These are phyloP conservation scores for Dascyllus trimaculatus DNA, from an alignment of 2,113 vertebrate species.

Conservation along the genomic window DNA sequence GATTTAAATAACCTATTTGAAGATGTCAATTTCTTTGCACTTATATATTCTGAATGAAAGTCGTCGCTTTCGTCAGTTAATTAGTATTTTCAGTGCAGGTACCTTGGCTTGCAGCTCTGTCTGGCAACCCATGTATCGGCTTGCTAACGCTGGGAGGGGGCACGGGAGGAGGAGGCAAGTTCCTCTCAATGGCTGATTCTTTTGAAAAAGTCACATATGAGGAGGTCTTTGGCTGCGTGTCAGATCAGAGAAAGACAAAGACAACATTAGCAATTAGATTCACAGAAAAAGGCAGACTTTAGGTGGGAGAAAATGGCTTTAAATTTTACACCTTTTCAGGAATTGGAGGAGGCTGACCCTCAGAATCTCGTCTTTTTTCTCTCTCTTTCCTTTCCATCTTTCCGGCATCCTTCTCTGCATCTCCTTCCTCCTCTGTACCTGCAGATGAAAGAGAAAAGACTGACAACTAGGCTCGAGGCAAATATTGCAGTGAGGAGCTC, in stretches of 20 bases:
- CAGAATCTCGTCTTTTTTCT: slow-evolving; percentile 73
- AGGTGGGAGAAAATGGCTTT: neutral
- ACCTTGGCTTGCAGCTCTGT: slow-evolving; percentile 84
- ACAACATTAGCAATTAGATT: neutral
- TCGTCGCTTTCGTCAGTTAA: neutral
- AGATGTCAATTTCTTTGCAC: too few relatives aligned
- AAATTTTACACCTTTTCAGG: slow-evolving; percentile 75
- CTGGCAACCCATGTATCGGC: slow-evolving; percentile 68
- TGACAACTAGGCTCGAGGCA: neutral
- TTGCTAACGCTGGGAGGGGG: slow-evolving; percentile 72
- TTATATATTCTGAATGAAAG: too few relatives aligned
- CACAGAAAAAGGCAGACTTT: neutral
- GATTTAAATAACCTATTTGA: too few relatives aligned
- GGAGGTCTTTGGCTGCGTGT: slow-evolving; percentile 80
- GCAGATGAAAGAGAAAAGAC: neutral
- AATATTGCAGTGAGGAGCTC: neutral
- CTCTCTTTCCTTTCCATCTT: slow-evolving; percentile 72
- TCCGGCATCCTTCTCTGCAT: slow-evolving; percentile 59
- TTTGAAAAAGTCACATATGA: slow-evolving; percentile 79
- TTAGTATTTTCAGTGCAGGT: slow-evolving; percentile 7
- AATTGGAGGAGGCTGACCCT: slow-evolving; percentile 76
- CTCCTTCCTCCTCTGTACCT: slow-evolving; percentile 74
- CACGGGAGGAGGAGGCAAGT: slow-evolving; percentile 77
- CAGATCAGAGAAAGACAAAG: neutral
- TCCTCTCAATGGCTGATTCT: slow-evolving; percentile 76